These are phyloP conservation scores for Protobothrops mucrosquamatus DNA, from an alignment of 2,113 vertebrate species.

Conservation along the genomic window DNA sequence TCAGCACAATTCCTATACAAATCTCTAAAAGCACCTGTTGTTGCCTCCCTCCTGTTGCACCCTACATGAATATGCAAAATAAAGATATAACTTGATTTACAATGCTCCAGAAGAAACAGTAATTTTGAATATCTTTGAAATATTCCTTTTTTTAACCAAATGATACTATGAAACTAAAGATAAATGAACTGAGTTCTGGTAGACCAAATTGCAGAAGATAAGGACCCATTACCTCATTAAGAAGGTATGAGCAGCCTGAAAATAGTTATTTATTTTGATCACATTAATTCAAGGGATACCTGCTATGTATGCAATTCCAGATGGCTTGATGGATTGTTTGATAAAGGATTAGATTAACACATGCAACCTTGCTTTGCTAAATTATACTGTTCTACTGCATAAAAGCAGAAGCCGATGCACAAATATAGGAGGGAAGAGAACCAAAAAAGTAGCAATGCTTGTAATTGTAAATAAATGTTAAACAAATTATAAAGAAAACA, in stretches of 20 bases:
- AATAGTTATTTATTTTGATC: background rate
- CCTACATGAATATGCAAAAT: background rate
- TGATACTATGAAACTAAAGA: background rate
- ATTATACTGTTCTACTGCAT: background rate
- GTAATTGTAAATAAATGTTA: background rate
- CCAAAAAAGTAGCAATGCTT: background rate
- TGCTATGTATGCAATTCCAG: background rate
- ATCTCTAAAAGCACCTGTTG: background rate
- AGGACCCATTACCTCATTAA: background rate
- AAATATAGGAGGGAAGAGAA: background rate
- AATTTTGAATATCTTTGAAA: background rate
- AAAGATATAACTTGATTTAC: no score
- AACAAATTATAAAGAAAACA: background rate
- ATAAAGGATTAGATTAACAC: background rate
- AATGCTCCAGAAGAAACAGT: background rate
- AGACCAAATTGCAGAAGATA: background rate
- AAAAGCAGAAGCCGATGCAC: background rate
- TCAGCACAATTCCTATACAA: background rate
- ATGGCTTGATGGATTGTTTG: accelerated
- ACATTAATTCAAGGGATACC: background rate
- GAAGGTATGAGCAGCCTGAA: accelerated
- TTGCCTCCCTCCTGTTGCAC: background rate
- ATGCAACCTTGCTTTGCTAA: background rate
- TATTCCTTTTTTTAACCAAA: accelerated
- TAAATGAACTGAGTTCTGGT: background rate